A percentile compares a stretch with the other conserved stretches of the same genome.
Conservation (phyloP, 1,140 invertebrate genomes). For the Drosophila seguyi region DNA sequence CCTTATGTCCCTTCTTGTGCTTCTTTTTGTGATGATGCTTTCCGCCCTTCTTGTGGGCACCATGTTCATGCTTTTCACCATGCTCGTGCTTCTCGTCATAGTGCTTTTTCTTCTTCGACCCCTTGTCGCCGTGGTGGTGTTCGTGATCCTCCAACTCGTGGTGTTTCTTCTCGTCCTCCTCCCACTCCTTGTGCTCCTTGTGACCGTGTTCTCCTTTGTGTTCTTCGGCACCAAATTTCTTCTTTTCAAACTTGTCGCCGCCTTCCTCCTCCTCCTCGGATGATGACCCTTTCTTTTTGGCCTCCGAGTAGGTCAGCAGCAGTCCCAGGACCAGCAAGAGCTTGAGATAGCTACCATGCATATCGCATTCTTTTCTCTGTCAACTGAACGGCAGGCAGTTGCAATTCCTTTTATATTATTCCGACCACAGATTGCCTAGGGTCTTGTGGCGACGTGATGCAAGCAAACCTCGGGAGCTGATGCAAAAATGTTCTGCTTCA, state of each 20-base stretch:
- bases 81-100: slow-evolving; percentile 88
- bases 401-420: slow-evolving; percentile 57
- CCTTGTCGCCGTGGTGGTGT: slow-evolving; percentile 87
- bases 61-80: slow-evolving; percentile 87
- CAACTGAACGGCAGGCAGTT: slow-evolving; percentile 25
- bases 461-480: slow-evolving; percentile 47
- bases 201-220: slow-evolving; percentile 88
- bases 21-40: slow-evolving; percentile 90
- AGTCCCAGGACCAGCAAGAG: slow-evolving; percentile 68
- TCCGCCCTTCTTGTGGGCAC: slow-evolving; percentile 88
- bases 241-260: slow-evolving; percentile 85
- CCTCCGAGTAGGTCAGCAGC: slow-evolving; percentile 67
- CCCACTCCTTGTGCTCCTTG: slow-evolving; percentile 86
- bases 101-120: slow-evolving; percentile 88
- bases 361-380: slow-evolving; percentile 42
- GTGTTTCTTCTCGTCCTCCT: slow-evolving; percentile 87
- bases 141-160: slow-evolving; percentile 88
- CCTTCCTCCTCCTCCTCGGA: slow-evolving; percentile 84
- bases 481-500: slow-evolving; percentile 62
- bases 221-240: slow-evolving; percentile 86
- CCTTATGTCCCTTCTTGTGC: slow-evolving; percentile 89
- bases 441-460: slow-evolving; percentile 47
- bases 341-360: slow-evolving; percentile 58
- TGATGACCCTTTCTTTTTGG: slow-evolving; percentile 73
- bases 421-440: slow-evolving; percentile 51